phyloP scores from a whole-genome alignment of 2,888 invertebrate genomes.

The Latrodectus elegans region DNA sequence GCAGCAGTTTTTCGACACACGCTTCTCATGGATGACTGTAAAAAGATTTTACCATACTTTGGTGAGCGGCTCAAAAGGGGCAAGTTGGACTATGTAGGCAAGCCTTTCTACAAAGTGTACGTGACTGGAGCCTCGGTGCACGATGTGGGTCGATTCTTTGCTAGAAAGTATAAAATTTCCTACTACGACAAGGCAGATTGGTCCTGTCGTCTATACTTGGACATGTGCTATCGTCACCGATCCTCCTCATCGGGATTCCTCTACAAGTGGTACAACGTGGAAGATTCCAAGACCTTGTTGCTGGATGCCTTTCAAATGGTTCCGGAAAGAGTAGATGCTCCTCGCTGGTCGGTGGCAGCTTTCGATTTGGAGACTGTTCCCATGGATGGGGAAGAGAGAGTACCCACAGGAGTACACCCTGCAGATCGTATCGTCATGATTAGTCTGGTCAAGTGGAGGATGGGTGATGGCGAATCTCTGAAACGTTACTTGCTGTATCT shows the following conservation, averaged over 20 bases:
- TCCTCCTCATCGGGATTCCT: not conserved
- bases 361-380: conserved; percentile 45
- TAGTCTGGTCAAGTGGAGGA: conserved; percentile 21
- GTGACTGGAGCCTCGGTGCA: not conserved
- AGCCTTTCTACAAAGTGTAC: conserved; percentile 38
- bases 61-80: not conserved
- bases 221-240: not conserved
- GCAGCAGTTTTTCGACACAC: not conserved
- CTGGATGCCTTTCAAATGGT: conserved; percentile 2
- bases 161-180: conserved; percentile 3
- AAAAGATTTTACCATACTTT: not conserved
- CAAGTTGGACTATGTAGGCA: not conserved
- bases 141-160: conserved; percentile 4
- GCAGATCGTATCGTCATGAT: conserved; percentile 31
- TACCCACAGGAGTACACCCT: not conserved
- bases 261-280: conserved; percentile 23
- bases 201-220: conserved; percentile 11
- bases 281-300: not conserved
- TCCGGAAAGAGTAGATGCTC: not conserved
- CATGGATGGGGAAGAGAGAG: conserved; percentile 5
- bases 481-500: not conserved
- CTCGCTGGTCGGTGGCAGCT: conserved; percentile 10
- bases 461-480: no score
- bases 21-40: not conserved
- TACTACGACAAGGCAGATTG: conserved; percentile 21